These are phyloP conservation scores for Nothocercus nigrocapillus DNA, from an alignment of 2,113 vertebrate species.

Conservation along the genomic window DNA sequence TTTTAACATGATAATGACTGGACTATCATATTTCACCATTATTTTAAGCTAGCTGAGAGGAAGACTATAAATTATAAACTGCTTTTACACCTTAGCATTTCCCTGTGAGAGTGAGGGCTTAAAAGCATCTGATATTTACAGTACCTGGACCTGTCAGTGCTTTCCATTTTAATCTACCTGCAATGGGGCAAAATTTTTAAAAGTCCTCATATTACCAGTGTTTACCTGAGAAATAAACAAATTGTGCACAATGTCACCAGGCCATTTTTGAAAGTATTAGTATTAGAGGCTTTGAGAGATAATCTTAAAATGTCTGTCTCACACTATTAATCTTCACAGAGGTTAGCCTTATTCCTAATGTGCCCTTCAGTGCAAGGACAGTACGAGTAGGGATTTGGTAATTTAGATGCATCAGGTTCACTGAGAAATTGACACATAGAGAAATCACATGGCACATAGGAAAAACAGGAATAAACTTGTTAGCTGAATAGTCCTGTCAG, in stretches of 20 bases:
- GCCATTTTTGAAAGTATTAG: not conserved
- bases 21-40: not conserved
- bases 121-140: not conserved
- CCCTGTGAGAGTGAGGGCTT: not conserved
- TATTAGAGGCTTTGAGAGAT: not conserved
- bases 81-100: not conserved
- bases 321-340: not conserved
- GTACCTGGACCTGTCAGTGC: not conserved
- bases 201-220: not conserved
- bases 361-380: not conserved
- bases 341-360: not conserved
- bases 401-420: not conserved
- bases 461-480: not conserved
- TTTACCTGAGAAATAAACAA: not conserved
- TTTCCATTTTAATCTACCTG: not conserved
- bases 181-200: not conserved
- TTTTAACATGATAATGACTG: not conserved
- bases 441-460: not conserved
- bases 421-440: not conserved
- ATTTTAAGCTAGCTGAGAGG: not conserved
- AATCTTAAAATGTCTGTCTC: not conserved
- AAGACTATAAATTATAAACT: not conserved
- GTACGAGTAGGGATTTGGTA: slow-evolving; percentile 11
- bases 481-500: not conserved
- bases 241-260: not conserved